Evolutionary conservation across 2,113 vertebrate genomes (phyloP).

Genomic region (Edolisoma coerulescens): DNA sequence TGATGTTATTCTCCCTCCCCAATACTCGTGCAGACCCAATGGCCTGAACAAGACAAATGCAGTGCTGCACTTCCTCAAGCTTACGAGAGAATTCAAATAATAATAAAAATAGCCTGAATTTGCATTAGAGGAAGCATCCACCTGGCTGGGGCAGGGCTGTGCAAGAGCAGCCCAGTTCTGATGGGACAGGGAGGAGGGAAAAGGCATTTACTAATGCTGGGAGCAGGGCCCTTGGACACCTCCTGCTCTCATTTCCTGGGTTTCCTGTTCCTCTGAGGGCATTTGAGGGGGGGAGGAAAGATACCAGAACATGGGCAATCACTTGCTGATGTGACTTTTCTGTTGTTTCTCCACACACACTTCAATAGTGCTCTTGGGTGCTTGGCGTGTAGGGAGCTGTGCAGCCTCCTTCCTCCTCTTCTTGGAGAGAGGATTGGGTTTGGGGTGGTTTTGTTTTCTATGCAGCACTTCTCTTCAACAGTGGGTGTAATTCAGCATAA

Average conservation of each 20-base stretch:
- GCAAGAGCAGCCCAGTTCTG: neutral
- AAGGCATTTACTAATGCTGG: neutral
- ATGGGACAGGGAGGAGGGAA: neutral
- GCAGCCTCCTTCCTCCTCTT: rapidly evolving
- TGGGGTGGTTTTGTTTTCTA: neutral
- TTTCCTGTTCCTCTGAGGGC: neutral
- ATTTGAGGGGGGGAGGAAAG: neutral
- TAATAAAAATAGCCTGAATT: neutral
- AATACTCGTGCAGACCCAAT: neutral
- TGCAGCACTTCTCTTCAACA: neutral
- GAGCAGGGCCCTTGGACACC: neutral
- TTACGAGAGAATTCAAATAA: conserved; percentile 32
- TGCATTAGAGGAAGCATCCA: neutral
- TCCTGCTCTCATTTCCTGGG: neutral
- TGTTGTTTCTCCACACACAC: neutral
- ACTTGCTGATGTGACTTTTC: neutral
- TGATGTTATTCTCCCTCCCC: neutral
- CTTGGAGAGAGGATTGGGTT: neutral
- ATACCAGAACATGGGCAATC: neutral
- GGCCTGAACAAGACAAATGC: neutral
- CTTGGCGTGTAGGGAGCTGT: neutral
- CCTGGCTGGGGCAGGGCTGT: neutral
- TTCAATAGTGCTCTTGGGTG: neutral
- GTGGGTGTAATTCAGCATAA: neutral
- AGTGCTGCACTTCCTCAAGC: neutral